These are phyloP conservation scores for Pharmacophagus antenor DNA, from an alignment of 2,888 invertebrate genomes.

Conservation along the genomic window DNA sequence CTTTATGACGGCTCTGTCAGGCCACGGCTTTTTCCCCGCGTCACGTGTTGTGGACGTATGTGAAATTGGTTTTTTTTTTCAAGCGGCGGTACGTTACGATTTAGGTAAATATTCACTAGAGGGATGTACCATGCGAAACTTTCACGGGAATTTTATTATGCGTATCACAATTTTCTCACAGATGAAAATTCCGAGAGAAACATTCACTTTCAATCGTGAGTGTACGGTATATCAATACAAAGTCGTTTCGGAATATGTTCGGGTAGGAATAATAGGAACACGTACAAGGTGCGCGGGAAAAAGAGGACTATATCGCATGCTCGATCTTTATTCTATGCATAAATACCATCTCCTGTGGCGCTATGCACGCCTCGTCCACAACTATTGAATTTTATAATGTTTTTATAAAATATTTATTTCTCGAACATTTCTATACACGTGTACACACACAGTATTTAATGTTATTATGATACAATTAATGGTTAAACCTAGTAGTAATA, in stretches of 20 bases:
- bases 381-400: neutral
- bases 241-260: constrained; percentile 21
- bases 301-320: constrained; percentile 46
- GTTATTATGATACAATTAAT: no score
- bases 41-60: constrained; percentile 73
- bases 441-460: no score
- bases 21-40: constrained; percentile 61
- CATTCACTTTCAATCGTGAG: constrained; percentile 18
- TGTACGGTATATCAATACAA: constrained; percentile 17
- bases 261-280: constrained; percentile 39
- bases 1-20: constrained; percentile 72
- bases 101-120: constrained; percentile 44
- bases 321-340: constrained; percentile 64
- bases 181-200: constrained; percentile 8
- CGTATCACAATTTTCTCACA: constrained; percentile 18
- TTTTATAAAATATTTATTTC: neutral
- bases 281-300: constrained; percentile 59
- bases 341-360: constrained; percentile 62
- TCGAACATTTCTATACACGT: neutral
- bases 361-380: constrained; percentile 26
- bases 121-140: constrained; percentile 33
- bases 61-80: constrained; percentile 72
- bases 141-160: constrained; percentile 33
- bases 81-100: constrained; percentile 50
- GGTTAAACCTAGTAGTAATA: no score